These are phyloP conservation scores for Poeciliopsis occidentalis DNA, from an alignment of 2,113 vertebrate genomes.

Conservation along the genomic window DNA sequence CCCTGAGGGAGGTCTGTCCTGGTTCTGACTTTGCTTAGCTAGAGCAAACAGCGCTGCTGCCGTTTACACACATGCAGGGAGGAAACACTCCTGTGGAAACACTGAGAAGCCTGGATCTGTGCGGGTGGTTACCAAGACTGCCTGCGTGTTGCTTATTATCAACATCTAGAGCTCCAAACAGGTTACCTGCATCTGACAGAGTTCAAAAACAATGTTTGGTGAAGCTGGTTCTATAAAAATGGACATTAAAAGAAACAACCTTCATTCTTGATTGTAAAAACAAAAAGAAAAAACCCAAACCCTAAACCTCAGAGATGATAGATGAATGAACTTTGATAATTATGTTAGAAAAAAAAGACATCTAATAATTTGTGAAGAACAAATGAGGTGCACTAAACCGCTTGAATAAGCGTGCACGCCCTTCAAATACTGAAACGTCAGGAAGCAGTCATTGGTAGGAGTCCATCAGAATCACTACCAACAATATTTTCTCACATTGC, in stretches of 20 bases:
- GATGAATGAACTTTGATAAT: too few species aligned
- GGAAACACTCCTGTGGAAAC: constrained; percentile 40
- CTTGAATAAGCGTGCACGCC: too few species aligned
- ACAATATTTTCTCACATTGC: too few species aligned
- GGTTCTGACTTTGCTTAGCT: constrained; percentile 50
- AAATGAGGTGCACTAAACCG: too few species aligned
- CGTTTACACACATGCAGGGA: constrained; percentile 35
- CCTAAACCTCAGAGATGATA: too few species aligned
- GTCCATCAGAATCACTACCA: too few species aligned
- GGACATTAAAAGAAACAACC: not conserved
- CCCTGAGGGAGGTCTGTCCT: constrained; percentile 67
- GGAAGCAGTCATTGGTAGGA: too few species aligned
- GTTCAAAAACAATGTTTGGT: not conserved
- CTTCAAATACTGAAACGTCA: too few species aligned
- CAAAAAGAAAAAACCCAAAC: too few species aligned
- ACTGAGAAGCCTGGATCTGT: constrained; percentile 24
- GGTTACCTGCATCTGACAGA: not conserved
- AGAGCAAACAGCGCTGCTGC: constrained; percentile 43
- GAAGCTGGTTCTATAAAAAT: too few species aligned
- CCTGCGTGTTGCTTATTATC: not conserved
- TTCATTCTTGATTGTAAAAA: not conserved
- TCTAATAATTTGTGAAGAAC: too few species aligned
- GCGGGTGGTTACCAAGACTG: constrained; percentile 20
- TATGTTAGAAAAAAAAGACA: too few species aligned
- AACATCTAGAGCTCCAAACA: not conserved